Percentiles rank a stretch among this genome's conserved stretches.
phyloP scores from a whole-genome alignment of 1,140 invertebrate genomes.

The Papilio dardanus region DNA sequence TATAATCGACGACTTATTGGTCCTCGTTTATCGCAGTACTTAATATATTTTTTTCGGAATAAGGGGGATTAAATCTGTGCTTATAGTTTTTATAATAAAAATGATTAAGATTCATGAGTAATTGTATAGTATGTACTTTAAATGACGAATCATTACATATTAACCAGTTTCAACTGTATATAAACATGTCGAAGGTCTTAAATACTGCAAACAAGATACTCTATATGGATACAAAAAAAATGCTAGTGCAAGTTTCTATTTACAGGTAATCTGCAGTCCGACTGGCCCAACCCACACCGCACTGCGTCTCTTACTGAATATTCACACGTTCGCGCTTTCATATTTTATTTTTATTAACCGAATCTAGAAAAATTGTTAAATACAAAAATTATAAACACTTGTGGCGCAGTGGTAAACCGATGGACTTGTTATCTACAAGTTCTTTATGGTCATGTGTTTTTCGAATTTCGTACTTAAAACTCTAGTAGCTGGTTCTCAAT shows the following conservation, averaged over 20 bases:
- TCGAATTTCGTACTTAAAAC: no score
- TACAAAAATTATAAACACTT: neutral
- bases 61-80: no score
- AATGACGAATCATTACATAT: constrained; percentile 11
- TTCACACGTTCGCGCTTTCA: constrained; percentile 15
- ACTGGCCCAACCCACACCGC: constrained; percentile 19
- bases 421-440: neutral
- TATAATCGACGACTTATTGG: no score
- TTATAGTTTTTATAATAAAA: neutral
- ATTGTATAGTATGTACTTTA: neutral
- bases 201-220: neutral
- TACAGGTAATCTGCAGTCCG: constrained; percentile 29
- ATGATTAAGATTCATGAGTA: neutral
- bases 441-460: no score
- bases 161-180: neutral
- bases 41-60: no score
- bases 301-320: constrained; percentile 14
- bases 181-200: constrained; percentile 9
- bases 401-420: neutral
- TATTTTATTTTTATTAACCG: neutral
- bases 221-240: constrained; percentile 28
- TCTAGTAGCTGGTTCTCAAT: no score
- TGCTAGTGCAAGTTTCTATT: constrained; percentile 33
- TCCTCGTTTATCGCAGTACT: no score
- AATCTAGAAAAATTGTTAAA: neutral